Percentiles rank a stretch among this genome's conserved stretches.
Conservation (phyloP, 2,113 vertebrate genomes). For the Mus pahari region DNA sequence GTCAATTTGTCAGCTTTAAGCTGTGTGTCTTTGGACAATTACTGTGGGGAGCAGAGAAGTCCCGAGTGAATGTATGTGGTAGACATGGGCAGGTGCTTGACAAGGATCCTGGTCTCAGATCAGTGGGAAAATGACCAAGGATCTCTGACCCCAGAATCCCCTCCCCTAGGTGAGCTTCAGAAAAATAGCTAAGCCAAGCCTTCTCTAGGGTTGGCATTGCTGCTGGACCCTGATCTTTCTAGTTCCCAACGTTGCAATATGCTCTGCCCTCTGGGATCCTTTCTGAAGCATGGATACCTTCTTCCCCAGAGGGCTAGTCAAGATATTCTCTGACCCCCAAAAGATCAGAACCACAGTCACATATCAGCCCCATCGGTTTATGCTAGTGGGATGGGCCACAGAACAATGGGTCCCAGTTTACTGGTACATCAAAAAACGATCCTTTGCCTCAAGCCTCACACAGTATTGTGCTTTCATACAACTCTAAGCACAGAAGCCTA, state of each 20-base stretch:
- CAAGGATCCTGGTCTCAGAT: not conserved
- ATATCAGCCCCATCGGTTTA: too few species aligned
- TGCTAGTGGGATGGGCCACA: not conserved
- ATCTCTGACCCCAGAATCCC: not conserved
- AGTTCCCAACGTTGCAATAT: not conserved
- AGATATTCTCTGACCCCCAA: not conserved
- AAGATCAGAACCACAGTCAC: not conserved
- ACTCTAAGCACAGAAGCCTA: not conserved
- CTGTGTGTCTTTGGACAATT: not conserved
- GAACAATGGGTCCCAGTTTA: not conserved
- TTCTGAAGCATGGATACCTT: too few species aligned
- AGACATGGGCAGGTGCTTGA: too few species aligned
- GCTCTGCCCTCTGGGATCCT: not conserved
- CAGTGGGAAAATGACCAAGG: not conserved
- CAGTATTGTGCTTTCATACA: not conserved
- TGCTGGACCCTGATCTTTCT: not conserved
- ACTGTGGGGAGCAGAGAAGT: not conserved
- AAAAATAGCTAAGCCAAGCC: not conserved
- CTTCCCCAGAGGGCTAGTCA: not conserved
- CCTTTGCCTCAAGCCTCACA: not conserved
- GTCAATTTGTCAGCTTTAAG: constrained; percentile 9
- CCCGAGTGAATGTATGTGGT: not conserved
- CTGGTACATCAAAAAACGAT: not conserved
- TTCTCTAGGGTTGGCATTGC: not conserved
- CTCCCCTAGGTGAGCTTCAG: not conserved